Evolutionary conservation across 2,113 vertebrate genomes (phyloP).

Genomic region (Aepyceros melampus): DNA sequence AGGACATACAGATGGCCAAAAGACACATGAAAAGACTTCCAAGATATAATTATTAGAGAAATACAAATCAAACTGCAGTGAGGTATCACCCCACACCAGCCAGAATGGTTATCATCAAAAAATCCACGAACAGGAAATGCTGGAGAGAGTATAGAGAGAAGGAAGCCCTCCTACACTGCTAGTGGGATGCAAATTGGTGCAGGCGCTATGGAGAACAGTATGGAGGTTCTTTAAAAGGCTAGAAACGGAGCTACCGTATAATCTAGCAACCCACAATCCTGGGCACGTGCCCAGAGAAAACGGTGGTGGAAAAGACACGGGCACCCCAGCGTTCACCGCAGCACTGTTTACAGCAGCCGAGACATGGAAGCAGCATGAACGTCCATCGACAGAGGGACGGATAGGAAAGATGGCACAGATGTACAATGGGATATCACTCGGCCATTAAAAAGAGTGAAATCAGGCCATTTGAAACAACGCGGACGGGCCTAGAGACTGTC

Average conservation of each 20-base stretch:
- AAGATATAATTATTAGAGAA: background rate
- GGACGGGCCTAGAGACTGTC: fast-evolving
- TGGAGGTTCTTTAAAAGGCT: background rate
- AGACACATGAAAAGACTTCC: background rate
- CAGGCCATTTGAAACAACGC: background rate
- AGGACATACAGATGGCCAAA: background rate
- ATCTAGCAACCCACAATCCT: background rate
- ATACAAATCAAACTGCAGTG: background rate
- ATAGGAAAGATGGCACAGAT: background rate
- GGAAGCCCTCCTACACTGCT: fast-evolving
- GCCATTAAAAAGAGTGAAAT: background rate
- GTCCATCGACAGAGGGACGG: background rate
- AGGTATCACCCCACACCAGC: background rate
- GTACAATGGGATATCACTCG: background rate
- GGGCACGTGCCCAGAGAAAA: background rate
- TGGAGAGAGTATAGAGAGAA: background rate
- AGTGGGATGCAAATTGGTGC: background rate
- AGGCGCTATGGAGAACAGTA: background rate
- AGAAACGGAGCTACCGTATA: fast-evolving
- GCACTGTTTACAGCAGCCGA: fast-evolving
- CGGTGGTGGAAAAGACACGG: fast-evolving
- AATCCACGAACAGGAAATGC: background rate
- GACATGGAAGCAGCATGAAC: fast-evolving
- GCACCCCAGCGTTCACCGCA: background rate
- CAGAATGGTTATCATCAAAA: background rate